These are phyloP conservation scores for Istiophorus platypterus DNA, from an alignment of 2,113 vertebrate species.

Conservation along the genomic window DNA sequence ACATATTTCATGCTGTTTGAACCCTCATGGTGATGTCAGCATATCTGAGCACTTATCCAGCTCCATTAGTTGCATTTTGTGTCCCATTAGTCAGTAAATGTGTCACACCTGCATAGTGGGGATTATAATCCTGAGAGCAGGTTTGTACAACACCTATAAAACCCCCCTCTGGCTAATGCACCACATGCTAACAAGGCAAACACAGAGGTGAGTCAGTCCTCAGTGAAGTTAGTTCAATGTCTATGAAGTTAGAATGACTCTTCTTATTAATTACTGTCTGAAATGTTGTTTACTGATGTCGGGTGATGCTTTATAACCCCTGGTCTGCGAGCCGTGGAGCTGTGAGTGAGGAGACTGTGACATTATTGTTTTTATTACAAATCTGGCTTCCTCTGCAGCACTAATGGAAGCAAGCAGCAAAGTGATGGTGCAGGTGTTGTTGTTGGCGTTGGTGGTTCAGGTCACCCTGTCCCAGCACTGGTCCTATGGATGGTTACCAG, in stretches of 20 bases:
- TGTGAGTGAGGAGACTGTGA: constrained; percentile 43
- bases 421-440: constrained; percentile 79
- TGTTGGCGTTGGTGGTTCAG: constrained; percentile 80
- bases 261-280: constrained; percentile 58
- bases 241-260: constrained; percentile 61
- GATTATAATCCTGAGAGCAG: constrained; percentile 81
- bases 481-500: constrained; percentile 87
- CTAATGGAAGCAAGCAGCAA: constrained; percentile 77
- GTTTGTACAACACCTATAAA: constrained; percentile 78
- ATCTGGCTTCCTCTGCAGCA: constrained; percentile 68
- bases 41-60: constrained; percentile 74
- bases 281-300: constrained; percentile 54
- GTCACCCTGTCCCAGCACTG: constrained; percentile 83
- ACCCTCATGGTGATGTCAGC: constrained; percentile 63
- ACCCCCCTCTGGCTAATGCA: constrained; percentile 63
- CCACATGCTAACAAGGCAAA: constrained; percentile 75
- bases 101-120: constrained; percentile 80
- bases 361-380: constrained; percentile 56
- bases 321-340: constrained; percentile 29
- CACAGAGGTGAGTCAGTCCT: constrained; percentile 72
- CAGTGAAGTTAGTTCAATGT: constrained; percentile 45
- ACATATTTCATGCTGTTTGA: constrained; percentile 71
- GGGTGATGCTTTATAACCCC: constrained; percentile 35
- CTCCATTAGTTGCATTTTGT: constrained; percentile 77
- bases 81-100: constrained; percentile 80